Conservation (phyloP, 1,140 invertebrate species). For the Nebria ingens region DNA sequence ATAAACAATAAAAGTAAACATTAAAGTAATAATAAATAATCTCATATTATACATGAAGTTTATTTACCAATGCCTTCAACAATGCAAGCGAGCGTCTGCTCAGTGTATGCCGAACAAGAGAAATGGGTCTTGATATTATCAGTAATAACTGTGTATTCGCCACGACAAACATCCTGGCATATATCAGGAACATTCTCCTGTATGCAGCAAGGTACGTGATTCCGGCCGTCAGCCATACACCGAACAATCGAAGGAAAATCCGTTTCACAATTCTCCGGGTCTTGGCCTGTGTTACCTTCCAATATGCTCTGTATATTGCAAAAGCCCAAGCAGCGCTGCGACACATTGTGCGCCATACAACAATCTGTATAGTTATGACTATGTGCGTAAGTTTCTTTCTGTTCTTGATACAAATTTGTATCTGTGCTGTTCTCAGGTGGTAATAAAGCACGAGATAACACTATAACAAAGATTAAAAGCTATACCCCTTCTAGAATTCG, state of each 20-base stretch:
- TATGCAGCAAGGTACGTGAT: constrained; percentile 74
- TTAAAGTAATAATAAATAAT: too few species aligned
- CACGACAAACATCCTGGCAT: constrained; percentile 74
- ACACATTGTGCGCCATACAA: constrained; percentile 57
- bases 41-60: neutral
- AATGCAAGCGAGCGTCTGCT: constrained; percentile 69
- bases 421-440: constrained; percentile 38
- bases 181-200: constrained; percentile 69
- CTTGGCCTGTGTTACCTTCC: constrained; percentile 63
- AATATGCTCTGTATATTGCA: constrained; percentile 74
- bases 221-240: constrained; percentile 64
- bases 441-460: constrained; percentile 42
- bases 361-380: constrained; percentile 68
- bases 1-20: too few species aligned
- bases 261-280: constrained; percentile 64
- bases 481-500: too few species aligned
- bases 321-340: constrained; percentile 57
- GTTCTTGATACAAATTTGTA: constrained; percentile 38
- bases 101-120: constrained; percentile 71
- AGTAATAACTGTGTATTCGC: constrained; percentile 72
- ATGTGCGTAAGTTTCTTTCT: constrained; percentile 31
- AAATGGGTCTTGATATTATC: constrained; percentile 74
- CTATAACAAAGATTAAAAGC: too few species aligned
- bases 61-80: constrained; percentile 63
- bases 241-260: constrained; percentile 67